Percentiles rank a stretch among this genome's conserved stretches.
These are phyloP conservation scores for Malurus leucopterus DNA, from an alignment of 2,797 vertebrate genomes.

Conservation along the genomic window DNA sequence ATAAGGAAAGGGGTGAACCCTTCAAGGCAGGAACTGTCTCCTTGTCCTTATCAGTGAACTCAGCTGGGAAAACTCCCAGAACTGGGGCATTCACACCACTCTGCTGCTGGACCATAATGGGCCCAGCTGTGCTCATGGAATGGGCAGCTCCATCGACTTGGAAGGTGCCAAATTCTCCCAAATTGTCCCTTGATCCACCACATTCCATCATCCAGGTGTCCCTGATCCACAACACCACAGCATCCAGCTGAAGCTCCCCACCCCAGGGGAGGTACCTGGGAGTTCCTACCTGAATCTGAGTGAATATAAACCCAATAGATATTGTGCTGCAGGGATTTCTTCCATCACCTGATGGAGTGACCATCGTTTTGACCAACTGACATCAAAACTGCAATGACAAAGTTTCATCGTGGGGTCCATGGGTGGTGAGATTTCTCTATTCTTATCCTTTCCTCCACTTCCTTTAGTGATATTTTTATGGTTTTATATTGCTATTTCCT, in stretches of 20 bases:
- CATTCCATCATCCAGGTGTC: not conserved
- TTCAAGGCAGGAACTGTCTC: not conserved
- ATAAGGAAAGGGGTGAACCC: fast-evolving
- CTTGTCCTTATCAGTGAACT: not conserved
- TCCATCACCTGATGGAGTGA: fast-evolving
- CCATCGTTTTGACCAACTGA: fast-evolving
- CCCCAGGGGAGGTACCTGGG: not conserved
- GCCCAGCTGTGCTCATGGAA: not conserved
- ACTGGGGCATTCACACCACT: not conserved
- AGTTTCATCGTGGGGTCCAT: fast-evolving
- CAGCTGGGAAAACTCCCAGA: not conserved
- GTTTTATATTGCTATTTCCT: not conserved
- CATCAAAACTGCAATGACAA: fast-evolving
- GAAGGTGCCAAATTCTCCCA: fast-evolving
- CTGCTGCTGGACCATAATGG: not conserved
- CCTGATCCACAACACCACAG: not conserved
- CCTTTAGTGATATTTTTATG: not conserved
- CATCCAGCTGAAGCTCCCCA: fast-evolving
- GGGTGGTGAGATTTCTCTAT: not conserved
- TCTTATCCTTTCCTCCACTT: not conserved
- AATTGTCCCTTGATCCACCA: not conserved
- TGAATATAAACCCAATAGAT: not conserved
- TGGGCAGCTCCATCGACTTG: fast-evolving
- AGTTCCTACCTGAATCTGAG: not conserved
- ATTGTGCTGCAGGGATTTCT: fast-evolving